Conservation (phyloP, 1,140 invertebrate species). For the Apis florea region DNA sequence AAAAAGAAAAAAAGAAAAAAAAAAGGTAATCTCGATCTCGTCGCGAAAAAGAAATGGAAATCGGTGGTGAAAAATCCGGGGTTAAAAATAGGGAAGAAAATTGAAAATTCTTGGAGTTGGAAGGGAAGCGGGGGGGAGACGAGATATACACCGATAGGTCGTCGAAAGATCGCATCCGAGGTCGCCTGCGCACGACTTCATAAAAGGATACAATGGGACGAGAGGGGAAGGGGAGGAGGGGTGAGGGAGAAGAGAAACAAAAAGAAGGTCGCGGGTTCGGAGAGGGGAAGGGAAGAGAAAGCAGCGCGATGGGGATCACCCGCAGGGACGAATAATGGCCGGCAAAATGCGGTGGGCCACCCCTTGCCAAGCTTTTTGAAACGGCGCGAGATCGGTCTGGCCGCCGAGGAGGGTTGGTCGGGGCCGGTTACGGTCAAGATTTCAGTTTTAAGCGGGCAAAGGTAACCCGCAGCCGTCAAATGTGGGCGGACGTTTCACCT, state of each 20-base stretch:
- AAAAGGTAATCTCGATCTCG: too few relatives aligned
- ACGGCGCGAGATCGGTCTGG: conserved; percentile 46
- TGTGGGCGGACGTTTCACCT: conserved; percentile 71
- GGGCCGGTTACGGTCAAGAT: conserved; percentile 47
- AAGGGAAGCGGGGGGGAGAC: not conserved
- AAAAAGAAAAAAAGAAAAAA: too few relatives aligned
- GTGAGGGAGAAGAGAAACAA: conserved; percentile 13
- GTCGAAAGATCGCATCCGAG: conserved; percentile 45
- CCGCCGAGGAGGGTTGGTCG: not conserved
- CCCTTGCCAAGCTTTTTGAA: conserved; percentile 73
- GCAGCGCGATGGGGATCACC: conserved; percentile 66
- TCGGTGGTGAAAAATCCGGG: too few relatives aligned
- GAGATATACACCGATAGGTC: conserved; percentile 34
- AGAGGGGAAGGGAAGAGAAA: conserved; percentile 27
- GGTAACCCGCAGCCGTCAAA: conserved; percentile 73
- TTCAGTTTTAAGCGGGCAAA: conserved; percentile 66
- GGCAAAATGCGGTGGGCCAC: conserved; percentile 75
- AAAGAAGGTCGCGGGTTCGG: conserved; percentile 46
- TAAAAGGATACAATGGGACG: conserved; percentile 58
- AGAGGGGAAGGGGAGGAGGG: conserved; percentile 2
- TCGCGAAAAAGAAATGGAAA: too few relatives aligned
- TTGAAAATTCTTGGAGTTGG: not conserved
- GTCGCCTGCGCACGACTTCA: conserved; percentile 45
- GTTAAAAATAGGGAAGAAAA: too few relatives aligned
- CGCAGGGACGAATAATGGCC: conserved; percentile 75